These are phyloP conservation scores for Cassiopea xamachana DNA, from an alignment of 30 jellyfish, hydroid and myxozoan genomes.

Conservation along the genomic window DNA sequence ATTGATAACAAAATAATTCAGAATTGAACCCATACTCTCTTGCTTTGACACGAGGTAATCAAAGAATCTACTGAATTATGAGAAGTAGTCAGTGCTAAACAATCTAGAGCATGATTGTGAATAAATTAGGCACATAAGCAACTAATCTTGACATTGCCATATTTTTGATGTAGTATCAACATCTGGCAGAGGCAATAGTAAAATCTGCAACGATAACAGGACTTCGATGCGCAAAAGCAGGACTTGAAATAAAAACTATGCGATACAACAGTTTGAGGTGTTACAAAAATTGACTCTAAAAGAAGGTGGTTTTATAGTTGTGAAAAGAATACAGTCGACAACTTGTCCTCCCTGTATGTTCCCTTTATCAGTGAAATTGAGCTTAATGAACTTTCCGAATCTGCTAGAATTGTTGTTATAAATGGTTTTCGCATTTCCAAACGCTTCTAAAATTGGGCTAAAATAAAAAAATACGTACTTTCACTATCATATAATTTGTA, in stretches of 20 bases:
- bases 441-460: constrained; percentile 98
- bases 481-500: too few species aligned
- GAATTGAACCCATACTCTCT: too few species aligned
- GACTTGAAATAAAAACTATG: neutral
- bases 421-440: constrained; percentile 98
- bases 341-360: constrained; percentile 94
- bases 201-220: neutral
- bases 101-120: too few species aligned
- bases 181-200: too few species aligned
- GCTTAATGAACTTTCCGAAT: constrained; percentile 95
- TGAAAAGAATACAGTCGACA: constrained; percentile 94
- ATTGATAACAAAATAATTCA: too few species aligned
- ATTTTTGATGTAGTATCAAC: too few species aligned
- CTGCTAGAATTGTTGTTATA: constrained; percentile 97
- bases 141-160: too few species aligned
- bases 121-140: too few species aligned
- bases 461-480: neutral
- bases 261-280: neutral
- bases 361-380: constrained; percentile 85
- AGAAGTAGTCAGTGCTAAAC: too few species aligned
- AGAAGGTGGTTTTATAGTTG: neutral
- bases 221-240: neutral
- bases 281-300: neutral
- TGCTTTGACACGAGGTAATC: too few species aligned
- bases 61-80: too few species aligned